Conservation (phyloP, 2,888 invertebrate genomes). For the Oegoconia quadripuncta region DNA sequence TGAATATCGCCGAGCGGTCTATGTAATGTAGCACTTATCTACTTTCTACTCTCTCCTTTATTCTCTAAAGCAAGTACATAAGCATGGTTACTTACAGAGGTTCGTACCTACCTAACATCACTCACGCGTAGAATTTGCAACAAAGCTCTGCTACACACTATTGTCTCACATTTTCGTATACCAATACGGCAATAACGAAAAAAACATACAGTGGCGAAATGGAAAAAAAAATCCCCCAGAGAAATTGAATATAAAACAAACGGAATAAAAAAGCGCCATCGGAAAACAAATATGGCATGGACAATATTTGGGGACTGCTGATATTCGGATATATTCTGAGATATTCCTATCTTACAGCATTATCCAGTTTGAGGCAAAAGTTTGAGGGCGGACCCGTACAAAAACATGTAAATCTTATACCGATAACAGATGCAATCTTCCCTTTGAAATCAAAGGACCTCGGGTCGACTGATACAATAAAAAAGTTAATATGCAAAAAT, state of each 20-base stretch:
- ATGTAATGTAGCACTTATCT: too few relatives aligned
- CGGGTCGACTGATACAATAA: slow-evolving; percentile 12
- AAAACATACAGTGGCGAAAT: slow-evolving; percentile 6
- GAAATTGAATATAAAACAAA: slow-evolving; percentile 18
- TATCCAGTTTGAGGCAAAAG: slow-evolving; percentile 49
- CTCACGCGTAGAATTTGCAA: too few relatives aligned
- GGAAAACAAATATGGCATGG: slow-evolving; percentile 49
- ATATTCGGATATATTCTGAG: too few relatives aligned
- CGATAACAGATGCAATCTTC: slow-evolving; percentile 39
- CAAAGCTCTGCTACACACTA: too few relatives aligned
- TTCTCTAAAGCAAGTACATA: too few relatives aligned
- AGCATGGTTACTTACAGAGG: too few relatives aligned
- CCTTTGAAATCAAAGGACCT: slow-evolving; percentile 31
- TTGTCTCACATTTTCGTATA: not conserved
- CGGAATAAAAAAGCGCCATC: slow-evolving; percentile 26
- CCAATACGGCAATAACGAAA: not conserved
- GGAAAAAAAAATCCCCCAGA: slow-evolving; percentile 11
- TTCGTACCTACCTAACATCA: too few relatives aligned
- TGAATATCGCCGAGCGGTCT: too few relatives aligned
- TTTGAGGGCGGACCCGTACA: slow-evolving; percentile 28
- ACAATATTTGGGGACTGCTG: slow-evolving; percentile 36
- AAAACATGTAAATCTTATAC: slow-evolving; percentile 48
- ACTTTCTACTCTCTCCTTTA: too few relatives aligned
- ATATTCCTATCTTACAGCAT: slow-evolving; percentile 47
- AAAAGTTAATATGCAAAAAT: slow-evolving; percentile 9